A percentile compares a stretch with the other conserved stretches of the same genome.
These are phyloP conservation scores for Hippocampus mohnikei DNA, from an alignment of 2,113 vertebrate genomes.

Conservation along the genomic window DNA sequence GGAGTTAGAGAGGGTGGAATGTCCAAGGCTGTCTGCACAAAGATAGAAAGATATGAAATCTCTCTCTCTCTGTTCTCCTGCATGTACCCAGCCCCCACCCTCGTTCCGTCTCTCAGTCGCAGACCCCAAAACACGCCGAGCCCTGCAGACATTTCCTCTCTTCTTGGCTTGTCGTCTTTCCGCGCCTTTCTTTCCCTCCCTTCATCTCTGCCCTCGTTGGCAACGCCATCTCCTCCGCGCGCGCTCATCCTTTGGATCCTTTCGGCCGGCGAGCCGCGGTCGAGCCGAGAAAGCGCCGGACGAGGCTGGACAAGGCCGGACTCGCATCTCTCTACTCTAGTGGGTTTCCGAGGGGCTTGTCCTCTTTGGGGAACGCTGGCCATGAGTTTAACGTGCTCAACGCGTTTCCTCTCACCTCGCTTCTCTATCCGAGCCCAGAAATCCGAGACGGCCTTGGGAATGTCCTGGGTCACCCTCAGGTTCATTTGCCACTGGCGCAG, in stretches of 20 bases:
- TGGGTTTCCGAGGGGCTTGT: background rate
- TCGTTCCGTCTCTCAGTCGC: background rate
- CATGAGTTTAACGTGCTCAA: too few species aligned
- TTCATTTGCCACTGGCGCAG: constrained; percentile 88
- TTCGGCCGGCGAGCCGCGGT: too few species aligned
- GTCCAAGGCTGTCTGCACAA: too few species aligned
- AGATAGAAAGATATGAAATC: background rate
- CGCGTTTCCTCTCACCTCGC: constrained; percentile 69
- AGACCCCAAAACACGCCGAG: constrained; percentile 30
- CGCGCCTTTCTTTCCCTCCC: constrained; percentile 14
- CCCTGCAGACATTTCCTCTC: constrained; percentile 47
- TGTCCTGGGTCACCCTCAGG: constrained; percentile 75
- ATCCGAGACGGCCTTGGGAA: constrained; percentile 67
- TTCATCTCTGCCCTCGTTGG: constrained; percentile 37
- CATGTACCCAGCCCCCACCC: constrained; percentile 10
- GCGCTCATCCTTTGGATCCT: background rate
- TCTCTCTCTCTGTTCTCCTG: background rate
- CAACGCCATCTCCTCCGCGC: constrained; percentile 13
- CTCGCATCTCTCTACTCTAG: too few species aligned
- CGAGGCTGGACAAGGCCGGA: too few species aligned
- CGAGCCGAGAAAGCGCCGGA: too few species aligned
- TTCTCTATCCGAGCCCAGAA: constrained; percentile 85
- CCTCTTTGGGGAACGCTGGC: too few species aligned
- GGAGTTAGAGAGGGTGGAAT: too few species aligned
- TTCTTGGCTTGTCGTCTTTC: constrained; percentile 23